These are phyloP conservation scores for Antechinus flavipes DNA, from an alignment of 2,113 vertebrate species.

Conservation along the genomic window DNA sequence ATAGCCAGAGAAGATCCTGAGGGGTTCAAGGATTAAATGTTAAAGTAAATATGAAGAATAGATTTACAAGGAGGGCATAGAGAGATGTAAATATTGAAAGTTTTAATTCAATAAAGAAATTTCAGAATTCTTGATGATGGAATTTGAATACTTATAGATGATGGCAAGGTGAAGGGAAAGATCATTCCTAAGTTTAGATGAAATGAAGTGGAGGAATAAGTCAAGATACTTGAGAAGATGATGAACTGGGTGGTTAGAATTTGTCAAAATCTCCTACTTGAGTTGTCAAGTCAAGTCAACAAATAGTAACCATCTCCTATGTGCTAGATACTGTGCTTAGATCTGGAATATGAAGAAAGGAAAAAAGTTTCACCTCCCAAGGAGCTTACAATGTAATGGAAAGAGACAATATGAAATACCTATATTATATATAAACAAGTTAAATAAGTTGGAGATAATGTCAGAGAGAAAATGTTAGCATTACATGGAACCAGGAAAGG, in stretches of 20 bases:
- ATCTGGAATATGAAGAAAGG: not conserved
- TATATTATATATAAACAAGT: not conserved
- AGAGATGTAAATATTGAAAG: not conserved
- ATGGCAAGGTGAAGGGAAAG: not conserved
- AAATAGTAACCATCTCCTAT: not conserved
- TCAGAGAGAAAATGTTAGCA: not conserved
- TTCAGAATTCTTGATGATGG: not conserved
- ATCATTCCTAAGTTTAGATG: not conserved
- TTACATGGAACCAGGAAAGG: not conserved
- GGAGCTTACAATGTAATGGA: not conserved
- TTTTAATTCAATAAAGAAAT: not conserved
- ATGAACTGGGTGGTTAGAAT: not conserved
- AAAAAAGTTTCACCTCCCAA: not conserved
- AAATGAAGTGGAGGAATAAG: not conserved
- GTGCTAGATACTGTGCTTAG: not conserved
- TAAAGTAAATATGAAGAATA: not conserved
- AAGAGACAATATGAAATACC: not conserved
- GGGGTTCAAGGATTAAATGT: not conserved
- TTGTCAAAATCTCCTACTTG: not conserved
- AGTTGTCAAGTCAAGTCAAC: not conserved
- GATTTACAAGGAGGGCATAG: not conserved
- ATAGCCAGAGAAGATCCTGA: not conserved
- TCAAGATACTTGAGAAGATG: not conserved
- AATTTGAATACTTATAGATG: not conserved
- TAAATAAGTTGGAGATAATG: not conserved